Evolutionary conservation across 2,888 invertebrate genomes (phyloP), one percentile per base, ranked within the genome.

Genomic region (Pterobdella sp.): DNA sequence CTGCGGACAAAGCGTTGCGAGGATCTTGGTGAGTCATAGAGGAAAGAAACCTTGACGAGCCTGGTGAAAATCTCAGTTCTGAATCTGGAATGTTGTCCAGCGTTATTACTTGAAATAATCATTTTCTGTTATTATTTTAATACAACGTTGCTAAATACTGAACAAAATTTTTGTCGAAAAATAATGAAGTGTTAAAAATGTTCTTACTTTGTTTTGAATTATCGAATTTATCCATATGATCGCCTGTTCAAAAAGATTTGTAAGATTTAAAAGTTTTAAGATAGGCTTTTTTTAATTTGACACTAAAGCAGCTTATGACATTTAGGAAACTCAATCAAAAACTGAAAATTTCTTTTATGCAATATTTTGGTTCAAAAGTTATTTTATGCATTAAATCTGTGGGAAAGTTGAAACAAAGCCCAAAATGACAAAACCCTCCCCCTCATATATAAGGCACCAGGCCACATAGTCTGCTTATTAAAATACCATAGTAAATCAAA

Each of bases 51-150:
- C 14, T 32, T 1, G 69, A 69, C 2, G 52, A 49, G 49, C 69
- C 52, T 22, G 69, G 69, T 42, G 69, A 69, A 42, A 69, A 49
- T 69, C 69, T 69, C 42, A 31, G 34, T 22, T 32, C 69, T 49
- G 69, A 32, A 1, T 29, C 32, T 29, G 1, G 36, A 26, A 42
- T 7, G 22, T 22, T 7, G 49, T 42, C 22, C 22, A 42, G 49
- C 7, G 22, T 22, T 14, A 42, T 22, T 42, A 42, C 49, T 22
- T 14, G 22, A 42, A 42, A 42, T 42, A 42, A 42, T 14, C 7
- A 42, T 22, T 42, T 14, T 42, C 22, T 42, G 7, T 22, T 42
- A 42, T n/a, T n/a, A n/a, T n/a, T n/a, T n/a, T 7, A 42, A 42
- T 42, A 18, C 7, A 42, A 42, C 7, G 18, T 42, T 7, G 7